These are phyloP conservation scores for Jaculus jaculus DNA, from an alignment of 2,113 vertebrate genomes.

Conservation along the genomic window DNA sequence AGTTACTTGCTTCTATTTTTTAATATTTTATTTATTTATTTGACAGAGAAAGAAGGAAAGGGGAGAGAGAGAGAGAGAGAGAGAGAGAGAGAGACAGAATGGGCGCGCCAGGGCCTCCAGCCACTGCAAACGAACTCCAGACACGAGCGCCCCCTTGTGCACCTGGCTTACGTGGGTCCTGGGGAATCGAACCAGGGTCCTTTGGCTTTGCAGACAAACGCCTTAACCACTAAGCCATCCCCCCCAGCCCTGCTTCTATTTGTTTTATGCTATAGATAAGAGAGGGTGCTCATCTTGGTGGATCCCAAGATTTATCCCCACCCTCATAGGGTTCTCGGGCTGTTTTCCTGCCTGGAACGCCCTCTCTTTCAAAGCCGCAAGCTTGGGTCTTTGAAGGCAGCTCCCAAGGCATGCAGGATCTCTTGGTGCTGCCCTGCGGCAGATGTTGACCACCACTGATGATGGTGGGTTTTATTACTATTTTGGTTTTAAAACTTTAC, in stretches of 20 bases:
- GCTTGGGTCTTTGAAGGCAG: background rate
- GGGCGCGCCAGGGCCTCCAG: too few species aligned
- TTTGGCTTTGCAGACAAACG: too few species aligned
- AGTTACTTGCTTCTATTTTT: background rate
- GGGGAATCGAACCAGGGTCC: too few species aligned
- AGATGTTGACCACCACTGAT: background rate
- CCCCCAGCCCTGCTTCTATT: too few species aligned
- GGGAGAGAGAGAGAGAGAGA: too few species aligned
- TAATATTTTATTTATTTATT: too few species aligned
- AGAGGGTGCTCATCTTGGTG: rapidly evolving
- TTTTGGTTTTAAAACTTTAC: background rate
- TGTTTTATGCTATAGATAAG: background rate
- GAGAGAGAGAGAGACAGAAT: too few species aligned
- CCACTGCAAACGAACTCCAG: too few species aligned
- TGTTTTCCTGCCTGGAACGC: background rate
- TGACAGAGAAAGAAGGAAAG: too few species aligned
- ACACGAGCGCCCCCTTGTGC: too few species aligned
- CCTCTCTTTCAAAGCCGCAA: background rate
- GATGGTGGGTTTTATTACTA: background rate
- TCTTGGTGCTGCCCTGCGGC: background rate
- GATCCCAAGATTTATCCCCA: background rate
- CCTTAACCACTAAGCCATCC: too few species aligned
- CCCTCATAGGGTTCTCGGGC: rapidly evolving
- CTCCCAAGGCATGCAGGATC: background rate
- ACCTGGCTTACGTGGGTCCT: too few species aligned